A percentile compares a stretch with the other conserved stretches of the same genome.
phyloP scores from a whole-genome alignment of 2,888 invertebrate species.

The Lithodes maja region DNA sequence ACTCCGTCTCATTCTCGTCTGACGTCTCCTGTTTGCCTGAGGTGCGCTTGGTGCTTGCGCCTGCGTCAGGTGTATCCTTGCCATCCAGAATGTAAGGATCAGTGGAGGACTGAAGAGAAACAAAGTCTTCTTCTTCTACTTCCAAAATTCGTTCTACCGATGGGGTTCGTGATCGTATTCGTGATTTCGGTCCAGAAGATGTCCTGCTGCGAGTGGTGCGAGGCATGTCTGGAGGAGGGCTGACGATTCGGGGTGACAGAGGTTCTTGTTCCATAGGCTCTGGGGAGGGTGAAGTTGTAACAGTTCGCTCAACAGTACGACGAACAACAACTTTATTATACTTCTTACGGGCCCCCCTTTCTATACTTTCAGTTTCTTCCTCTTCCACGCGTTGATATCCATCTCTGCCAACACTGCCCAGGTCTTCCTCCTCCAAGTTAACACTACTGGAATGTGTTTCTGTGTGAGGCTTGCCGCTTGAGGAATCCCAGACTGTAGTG shows the following conservation, averaged over 20 bases:
- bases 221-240: slow-evolving; percentile 22
- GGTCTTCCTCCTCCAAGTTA: slow-evolving; percentile 52
- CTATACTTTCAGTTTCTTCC: slow-evolving; percentile 45
- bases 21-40: slow-evolving; percentile 13
- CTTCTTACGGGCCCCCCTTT: slow-evolving; percentile 34
- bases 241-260: background rate
- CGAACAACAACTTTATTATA: slow-evolving; percentile 45
- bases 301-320: slow-evolving; percentile 37
- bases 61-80: slow-evolving; percentile 13
- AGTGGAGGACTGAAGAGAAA: slow-evolving; percentile 24
- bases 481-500: slow-evolving; percentile 33
- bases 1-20: slow-evolving; percentile 24
- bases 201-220: slow-evolving; percentile 47
- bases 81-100: slow-evolving; percentile 31
- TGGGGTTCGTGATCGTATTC: slow-evolving; percentile 60
- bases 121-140: slow-evolving; percentile 46
- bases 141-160: slow-evolving; percentile 67
- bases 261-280: slow-evolving; percentile 40
- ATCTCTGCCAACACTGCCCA: slow-evolving; percentile 14
- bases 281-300: slow-evolving; percentile 47
- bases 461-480: slow-evolving; percentile 29
- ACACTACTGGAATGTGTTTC: slow-evolving; percentile 45
- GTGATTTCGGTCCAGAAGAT: slow-evolving; percentile 33
- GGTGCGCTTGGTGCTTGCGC: slow-evolving; percentile 18
- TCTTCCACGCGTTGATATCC: slow-evolving; percentile 52